Evolutionary conservation across 2,113 vertebrate genomes (phyloP), one percentile per base, ranked within the genome.

Genomic region (Numenius arquata): DNA sequence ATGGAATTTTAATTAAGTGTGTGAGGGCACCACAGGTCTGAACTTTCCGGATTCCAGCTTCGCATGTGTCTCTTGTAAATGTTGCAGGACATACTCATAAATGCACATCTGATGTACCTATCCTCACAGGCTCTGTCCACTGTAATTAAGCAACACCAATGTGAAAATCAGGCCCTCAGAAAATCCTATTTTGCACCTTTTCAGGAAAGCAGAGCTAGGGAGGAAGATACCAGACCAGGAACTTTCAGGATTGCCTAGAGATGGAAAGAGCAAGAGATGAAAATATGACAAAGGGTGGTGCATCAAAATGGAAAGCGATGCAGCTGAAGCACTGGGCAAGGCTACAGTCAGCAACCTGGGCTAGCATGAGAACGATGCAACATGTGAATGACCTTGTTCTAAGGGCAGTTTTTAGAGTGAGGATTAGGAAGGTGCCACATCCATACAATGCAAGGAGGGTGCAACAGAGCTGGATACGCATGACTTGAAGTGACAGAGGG

Each of bases 401-500:
- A 75, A 48, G 14, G 29, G 26, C 72, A 73, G 27, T 4, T 65
- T 58, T 73, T 18, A 47, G 30, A 65, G 23, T 15, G 34, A 85
- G 16, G 17, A 78, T 59, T 21, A 78, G n/a, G 23, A 74, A 59
- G 17, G 14, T 50, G 34, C 7, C 30, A 56, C 43, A 63, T 56
- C 20, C 23, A 10, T 12, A 12, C 34, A 84, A 26, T 4, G 13
- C 0, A 6, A 63, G 7, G 19, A 76, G 16, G 38, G 68, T 34
- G 47, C 41, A 56, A 47, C 27, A 76, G 62, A 82, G 34, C 32
- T 78, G 29, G 34, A 41, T 8, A 29, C 0, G 0, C 1, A 0
- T 40, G 48, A 38, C 45, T 67, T 43, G 8, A 82, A 74, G n/a
- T 27, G 56, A 72, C 38, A 50, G 16, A 86, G 25, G 86, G 43